Evolutionary conservation across 2,113 vertebrate genomes (phyloP).

Genomic region (Craseonycteris thonglongyai): DNA sequence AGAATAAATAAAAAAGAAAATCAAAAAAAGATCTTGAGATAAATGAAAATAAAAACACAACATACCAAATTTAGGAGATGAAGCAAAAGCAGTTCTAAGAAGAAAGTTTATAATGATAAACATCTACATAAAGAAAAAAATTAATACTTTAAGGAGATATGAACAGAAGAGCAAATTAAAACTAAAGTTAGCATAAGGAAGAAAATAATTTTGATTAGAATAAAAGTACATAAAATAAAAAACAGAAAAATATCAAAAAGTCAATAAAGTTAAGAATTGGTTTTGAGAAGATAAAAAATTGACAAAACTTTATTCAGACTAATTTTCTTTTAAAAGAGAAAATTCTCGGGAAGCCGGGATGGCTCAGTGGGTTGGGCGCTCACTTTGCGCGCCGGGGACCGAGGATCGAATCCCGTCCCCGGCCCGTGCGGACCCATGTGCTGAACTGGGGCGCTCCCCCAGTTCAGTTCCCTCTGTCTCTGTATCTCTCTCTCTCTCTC

Average conservation of each 20-base stretch:
- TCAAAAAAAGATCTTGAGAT: not conserved
- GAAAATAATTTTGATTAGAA: not conserved
- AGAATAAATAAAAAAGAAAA: not conserved
- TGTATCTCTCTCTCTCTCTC: too few species aligned
- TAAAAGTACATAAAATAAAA: not conserved
- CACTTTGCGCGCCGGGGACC: too few species aligned
- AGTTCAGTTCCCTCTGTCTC: too few species aligned
- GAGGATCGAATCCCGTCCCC: too few species aligned
- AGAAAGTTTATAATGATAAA: not conserved
- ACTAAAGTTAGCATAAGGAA: not conserved
- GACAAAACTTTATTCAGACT: not conserved
- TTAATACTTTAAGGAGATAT: too few species aligned
- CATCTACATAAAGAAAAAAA: not conserved
- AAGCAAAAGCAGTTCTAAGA: not conserved
- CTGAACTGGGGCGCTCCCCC: too few species aligned
- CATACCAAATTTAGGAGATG: not conserved
- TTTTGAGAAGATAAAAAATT: not conserved
- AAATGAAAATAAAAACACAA: not conserved
- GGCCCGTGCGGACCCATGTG: too few species aligned
- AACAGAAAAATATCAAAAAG: not conserved
- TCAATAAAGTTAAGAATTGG: not conserved
- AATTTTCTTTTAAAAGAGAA: not conserved
- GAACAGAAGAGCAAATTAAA: not conserved
- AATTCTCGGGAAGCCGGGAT: too few species aligned
- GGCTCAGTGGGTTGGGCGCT: too few species aligned